Evolutionary conservation across 2,888 invertebrate genomes (phyloP).

Genomic region (Mellilla xanthometata): DNA sequence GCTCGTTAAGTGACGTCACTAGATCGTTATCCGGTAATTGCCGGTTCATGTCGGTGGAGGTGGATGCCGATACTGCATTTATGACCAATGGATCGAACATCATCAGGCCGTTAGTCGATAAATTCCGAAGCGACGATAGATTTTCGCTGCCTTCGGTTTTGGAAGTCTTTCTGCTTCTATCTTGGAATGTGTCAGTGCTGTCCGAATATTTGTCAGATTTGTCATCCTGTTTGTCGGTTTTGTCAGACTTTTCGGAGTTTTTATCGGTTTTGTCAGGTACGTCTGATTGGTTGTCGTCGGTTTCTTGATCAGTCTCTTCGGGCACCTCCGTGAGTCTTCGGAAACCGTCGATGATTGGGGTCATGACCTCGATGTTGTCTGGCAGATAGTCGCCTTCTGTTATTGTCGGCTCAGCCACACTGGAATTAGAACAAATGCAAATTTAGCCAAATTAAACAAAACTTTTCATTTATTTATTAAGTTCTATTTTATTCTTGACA

Average conservation of each 20-base stretch:
- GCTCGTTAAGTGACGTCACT: slow-evolving; percentile 75
- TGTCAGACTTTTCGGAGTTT: neutral
- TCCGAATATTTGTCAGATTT: slow-evolving; percentile 14
- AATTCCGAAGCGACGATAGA: slow-evolving; percentile 60
- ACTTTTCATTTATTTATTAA: too few relatives aligned
- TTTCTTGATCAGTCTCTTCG: slow-evolving; percentile 45
- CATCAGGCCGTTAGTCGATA: slow-evolving; percentile 74
- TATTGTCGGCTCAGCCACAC: slow-evolving; percentile 66
- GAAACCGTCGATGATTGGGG: slow-evolving; percentile 72
- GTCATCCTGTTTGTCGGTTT: slow-evolving; percentile 6
- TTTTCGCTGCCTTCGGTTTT: slow-evolving; percentile 62
- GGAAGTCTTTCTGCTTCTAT: slow-evolving; percentile 60
- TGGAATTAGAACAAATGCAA: slow-evolving; percentile 33
- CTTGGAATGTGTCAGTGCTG: slow-evolving; percentile 64
- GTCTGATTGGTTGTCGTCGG: slow-evolving; percentile 37
- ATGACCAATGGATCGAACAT: slow-evolving; percentile 78
- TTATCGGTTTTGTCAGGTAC: slow-evolving; percentile 19
- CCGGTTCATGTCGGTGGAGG: slow-evolving; percentile 51
- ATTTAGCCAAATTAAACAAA: too few relatives aligned
- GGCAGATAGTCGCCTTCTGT: slow-evolving; percentile 72
- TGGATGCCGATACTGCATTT: slow-evolving; percentile 61
- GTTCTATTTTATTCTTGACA: too few relatives aligned
- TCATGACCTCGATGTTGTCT: slow-evolving; percentile 76
- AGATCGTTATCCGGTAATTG: slow-evolving; percentile 70
- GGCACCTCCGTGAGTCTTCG: slow-evolving; percentile 54